phyloP scores from a whole-genome alignment of 2,797 vertebrate genomes.

The Sebastes taczanowskii region DNA sequence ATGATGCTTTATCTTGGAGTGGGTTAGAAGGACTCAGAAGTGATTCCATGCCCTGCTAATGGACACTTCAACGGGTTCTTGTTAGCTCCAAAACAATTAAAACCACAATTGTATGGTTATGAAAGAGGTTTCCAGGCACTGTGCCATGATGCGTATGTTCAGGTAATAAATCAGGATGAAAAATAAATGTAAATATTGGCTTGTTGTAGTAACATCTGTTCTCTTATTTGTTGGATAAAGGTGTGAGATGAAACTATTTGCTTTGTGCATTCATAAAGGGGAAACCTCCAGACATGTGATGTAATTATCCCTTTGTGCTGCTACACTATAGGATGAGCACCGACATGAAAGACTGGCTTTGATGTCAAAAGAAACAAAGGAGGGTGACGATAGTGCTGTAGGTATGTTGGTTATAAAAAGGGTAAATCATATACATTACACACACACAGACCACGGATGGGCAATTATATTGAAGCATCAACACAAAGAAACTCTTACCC shows the following conservation, averaged over 20 bases:
- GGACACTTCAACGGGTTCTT: background rate
- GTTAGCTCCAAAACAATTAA: background rate
- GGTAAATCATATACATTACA: background rate
- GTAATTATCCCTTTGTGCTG: conserved; percentile 24
- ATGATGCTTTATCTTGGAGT: background rate
- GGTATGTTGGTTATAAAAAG: background rate
- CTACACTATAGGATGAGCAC: conserved; percentile 5
- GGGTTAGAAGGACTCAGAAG: background rate
- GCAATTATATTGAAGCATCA: background rate
- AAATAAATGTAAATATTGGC: conserved; percentile 9
- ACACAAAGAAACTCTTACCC: conserved; percentile 10
- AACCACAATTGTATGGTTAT: background rate
- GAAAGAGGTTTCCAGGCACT: background rate
- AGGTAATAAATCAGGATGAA: background rate
- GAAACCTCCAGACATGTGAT: conserved; percentile 8
- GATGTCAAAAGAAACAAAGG: conserved; percentile 38
- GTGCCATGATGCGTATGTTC: background rate
- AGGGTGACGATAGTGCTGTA: background rate
- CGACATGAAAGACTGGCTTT: conserved; percentile 40
- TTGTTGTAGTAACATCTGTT: background rate
- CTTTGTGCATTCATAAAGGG: conserved; percentile 9
- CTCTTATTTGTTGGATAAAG: conserved; percentile 1
- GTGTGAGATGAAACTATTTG: conserved; percentile 20
- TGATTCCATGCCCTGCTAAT: background rate
- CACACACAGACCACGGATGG: background rate